Conservation (phyloP, 2,888 invertebrate species). For the Drosophila cognata region DNA sequence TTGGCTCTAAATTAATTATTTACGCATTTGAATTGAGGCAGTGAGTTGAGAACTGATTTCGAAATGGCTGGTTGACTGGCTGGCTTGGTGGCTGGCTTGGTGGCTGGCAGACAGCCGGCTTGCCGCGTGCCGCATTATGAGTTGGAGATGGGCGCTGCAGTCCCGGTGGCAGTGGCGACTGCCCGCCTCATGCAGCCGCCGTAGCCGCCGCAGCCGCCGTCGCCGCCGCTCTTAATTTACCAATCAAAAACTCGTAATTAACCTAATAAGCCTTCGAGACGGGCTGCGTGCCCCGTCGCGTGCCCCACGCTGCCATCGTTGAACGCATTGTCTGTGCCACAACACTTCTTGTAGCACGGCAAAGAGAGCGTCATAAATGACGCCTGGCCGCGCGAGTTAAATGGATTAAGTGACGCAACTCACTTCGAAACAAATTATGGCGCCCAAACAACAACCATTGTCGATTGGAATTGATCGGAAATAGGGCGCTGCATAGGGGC, state of each 20-base stretch:
- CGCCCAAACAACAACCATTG: slow-evolving; percentile 31
- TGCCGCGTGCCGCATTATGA: slow-evolving; percentile 68
- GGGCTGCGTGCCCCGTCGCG: slow-evolving; percentile 64
- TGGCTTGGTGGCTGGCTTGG: slow-evolving; percentile 30
- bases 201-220: slow-evolving; percentile 22
- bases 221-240: slow-evolving; percentile 69
- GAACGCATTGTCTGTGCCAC: slow-evolving; percentile 39
- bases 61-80: slow-evolving; percentile 62
- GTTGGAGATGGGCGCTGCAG: slow-evolving; percentile 2
- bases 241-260: slow-evolving; percentile 82
- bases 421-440: slow-evolving; percentile 69
- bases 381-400: slow-evolving; percentile 56
- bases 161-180: slow-evolving; percentile 6
- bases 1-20: slow-evolving; percentile 80
- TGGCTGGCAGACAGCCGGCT: slow-evolving; percentile 44
- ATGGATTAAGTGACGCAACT: slow-evolving; percentile 79
- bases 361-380: slow-evolving; percentile 58
- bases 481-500: slow-evolving; percentile 52
- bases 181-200: slow-evolving; percentile 31
- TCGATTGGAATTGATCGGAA: slow-evolving; percentile 50
- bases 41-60: slow-evolving; percentile 76
- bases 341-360: slow-evolving; percentile 11
- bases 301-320: slow-evolving; percentile 61
- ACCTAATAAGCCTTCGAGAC: slow-evolving; percentile 76
- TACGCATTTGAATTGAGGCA: slow-evolving; percentile 80